Base-by-base conservation (phyloP, 1,140 invertebrate genomes). In the Bombus consobrinus region DNA sequence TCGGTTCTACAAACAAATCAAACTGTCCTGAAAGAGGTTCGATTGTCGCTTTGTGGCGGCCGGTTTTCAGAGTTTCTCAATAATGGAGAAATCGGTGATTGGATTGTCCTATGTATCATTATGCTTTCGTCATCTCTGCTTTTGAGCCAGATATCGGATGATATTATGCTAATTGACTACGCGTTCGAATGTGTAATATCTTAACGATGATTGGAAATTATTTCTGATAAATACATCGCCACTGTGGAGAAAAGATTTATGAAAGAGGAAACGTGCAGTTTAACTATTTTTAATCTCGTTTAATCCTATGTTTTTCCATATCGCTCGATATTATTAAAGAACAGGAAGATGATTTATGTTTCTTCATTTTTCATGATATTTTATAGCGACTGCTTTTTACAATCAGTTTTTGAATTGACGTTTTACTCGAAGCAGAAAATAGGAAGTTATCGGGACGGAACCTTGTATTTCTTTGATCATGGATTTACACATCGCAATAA, bases 1-100 rank as follows among this genome's bases (percentile, higher is more conserved):
- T 71, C 81, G 69, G 53, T 72, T 85, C 68, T 62, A 86, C 80
- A 92, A 92, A 90, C 90, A 92, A 90, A 93, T 92, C 87, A 82
- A 86, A 81, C 75, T 37, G 85, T 32, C 32, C 57, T 43, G 47
- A 69, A 90, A 83, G 57, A 88, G 81, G 77, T 81, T 85, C 85
- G 86, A 89, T 89, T 91, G 88, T 83, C 87, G 86, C 85, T 88
- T 91, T 90, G 86, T 91, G 90, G 80, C 64, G 43, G 64, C 68
- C 62, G 79, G 86, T 84, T 92, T 89, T 85, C 85, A 76, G 88
- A 91, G 75, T 88, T 87, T 91, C 85, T 89, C 84, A 87, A 89
- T 91, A 91, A 90, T 86, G 75, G 68, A 88, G 83, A 89, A 83
- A 90, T 90, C 74, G 78, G 75, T 71, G 78, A 62, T 32, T 43